Base-by-base conservation (phyloP, 2,113 vertebrate species). In the Agelaius tricolor region DNA sequence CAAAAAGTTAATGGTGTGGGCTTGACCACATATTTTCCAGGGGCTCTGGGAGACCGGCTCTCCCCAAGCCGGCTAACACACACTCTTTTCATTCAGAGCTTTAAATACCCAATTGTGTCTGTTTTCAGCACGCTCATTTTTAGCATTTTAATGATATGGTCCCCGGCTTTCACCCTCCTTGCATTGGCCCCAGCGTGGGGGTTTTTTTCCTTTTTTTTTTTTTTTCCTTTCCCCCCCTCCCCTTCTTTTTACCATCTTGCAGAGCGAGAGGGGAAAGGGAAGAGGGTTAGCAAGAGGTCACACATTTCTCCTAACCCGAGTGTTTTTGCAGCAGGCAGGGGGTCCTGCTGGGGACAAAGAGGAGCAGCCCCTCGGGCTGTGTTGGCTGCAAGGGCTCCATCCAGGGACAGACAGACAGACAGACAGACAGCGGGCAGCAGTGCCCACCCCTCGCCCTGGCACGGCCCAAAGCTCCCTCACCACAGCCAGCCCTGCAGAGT, bases 31-130 rank as follows among this genome's bases (percentile, higher is more conserved):
- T 96, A 97, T 93, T 97, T 97, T 96, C 94, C 96, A 91, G 93
- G 74, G 94, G 78, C 87, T 94, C 95, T 91, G 96, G 96, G 96
- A 97, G 95, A 96, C 94, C 20, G 4, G 91, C 93, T 95, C 93
- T 82, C 54, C 0, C 2, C 87, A 73, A 77, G 91, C 67, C 61
- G 10, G 88, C 94, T 63, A 77, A 96, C 95, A 96, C 95, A 95
- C 83, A 92, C 94, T 93, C 96, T 92, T 95, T 96, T 93, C 94
- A 97, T 96, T 95, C 95, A 89, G 87, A 69, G 86, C 93, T 92
- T 96, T 97, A 96, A 96, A 93, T 94, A 92, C 95, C 51, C 90
- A 65, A 95, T 94, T 97, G 96, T 95, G 94, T 94, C 88, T 94
- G 92, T 94, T 96, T 95, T 94, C 94, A 95, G 96, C 94, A 84